phyloP scores from a whole-genome alignment of 2,888 invertebrate species.

The Lasioglossum malachurum region DNA sequence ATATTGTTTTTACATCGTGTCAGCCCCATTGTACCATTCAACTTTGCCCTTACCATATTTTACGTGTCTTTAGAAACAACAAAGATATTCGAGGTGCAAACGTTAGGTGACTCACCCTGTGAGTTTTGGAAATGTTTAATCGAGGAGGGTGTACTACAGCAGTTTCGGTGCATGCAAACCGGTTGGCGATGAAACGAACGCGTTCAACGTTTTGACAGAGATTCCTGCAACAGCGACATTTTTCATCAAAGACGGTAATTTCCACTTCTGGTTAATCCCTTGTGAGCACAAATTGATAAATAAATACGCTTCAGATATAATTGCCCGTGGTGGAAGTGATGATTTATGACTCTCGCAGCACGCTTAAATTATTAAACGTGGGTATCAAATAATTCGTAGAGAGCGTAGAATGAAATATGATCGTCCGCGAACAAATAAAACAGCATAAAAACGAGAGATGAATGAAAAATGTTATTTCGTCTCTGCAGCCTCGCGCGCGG shows the following conservation, averaged over 20 bases:
- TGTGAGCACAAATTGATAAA: neutral
- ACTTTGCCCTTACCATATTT: too few species aligned
- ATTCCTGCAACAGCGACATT: neutral
- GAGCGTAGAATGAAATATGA: neutral
- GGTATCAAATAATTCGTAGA: neutral
- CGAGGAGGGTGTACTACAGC: neutral
- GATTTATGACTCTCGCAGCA: constrained; percentile 14
- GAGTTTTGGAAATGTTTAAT: neutral
- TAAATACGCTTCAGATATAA: neutral
- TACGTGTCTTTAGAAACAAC: too few species aligned
- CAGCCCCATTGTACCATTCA: too few species aligned
- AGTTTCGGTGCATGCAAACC: neutral
- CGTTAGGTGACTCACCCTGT: too few species aligned
- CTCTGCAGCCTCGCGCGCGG: neutral
- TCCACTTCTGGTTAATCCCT: neutral
- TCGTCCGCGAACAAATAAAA: neutral
- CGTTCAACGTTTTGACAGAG: neutral
- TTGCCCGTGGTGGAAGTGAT: neutral
- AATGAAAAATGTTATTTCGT: constrained; percentile 1
- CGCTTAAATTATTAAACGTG: constrained; percentile 4
- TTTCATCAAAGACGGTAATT: neutral
- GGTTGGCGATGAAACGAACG: neutral
- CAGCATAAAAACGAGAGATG: neutral
- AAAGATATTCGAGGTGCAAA: too few species aligned
- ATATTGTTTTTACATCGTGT: too few species aligned